phyloP scores from a whole-genome alignment of 2,888 invertebrate genomes.

The Latheticus oryzae region DNA sequence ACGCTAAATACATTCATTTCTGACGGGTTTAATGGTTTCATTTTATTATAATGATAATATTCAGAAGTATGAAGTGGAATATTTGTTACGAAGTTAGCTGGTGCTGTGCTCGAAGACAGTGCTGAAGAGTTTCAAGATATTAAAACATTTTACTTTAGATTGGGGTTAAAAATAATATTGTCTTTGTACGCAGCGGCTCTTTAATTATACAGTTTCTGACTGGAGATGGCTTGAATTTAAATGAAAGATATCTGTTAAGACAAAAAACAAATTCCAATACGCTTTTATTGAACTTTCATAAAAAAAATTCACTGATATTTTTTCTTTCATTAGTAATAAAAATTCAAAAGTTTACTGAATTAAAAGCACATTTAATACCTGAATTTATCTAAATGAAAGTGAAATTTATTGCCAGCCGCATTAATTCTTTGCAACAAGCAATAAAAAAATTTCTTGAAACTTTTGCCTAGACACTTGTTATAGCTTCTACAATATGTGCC shows the following conservation, averaged over 20 bases:
- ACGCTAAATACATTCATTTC: background rate
- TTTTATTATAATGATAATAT: conserved; percentile 22
- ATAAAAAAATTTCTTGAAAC: conserved; percentile 8
- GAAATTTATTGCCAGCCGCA: too few species aligned
- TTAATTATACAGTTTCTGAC: conserved; percentile 2
- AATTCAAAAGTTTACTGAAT: too few species aligned
- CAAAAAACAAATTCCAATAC: too few species aligned
- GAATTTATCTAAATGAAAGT: too few species aligned
- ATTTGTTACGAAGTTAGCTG: conserved; percentile 17
- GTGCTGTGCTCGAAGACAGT: conserved; percentile 6
- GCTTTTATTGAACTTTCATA: too few species aligned
- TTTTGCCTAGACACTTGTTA: conserved; percentile 8
- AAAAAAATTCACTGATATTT: too few species aligned
- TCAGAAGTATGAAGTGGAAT: conserved; percentile 9
- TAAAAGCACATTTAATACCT: too few species aligned
- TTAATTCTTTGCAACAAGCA: conserved; percentile 9
- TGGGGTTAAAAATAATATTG: conserved; percentile 1
- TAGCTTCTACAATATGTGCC: conserved; percentile 9
- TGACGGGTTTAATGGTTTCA: conserved; percentile 3
- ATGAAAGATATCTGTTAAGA: too few species aligned
- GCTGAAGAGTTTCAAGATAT: conserved; percentile 15
- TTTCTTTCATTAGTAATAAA: too few species aligned
- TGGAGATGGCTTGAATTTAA: too few species aligned
- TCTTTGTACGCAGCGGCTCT: background rate
- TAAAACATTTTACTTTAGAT: conserved; percentile 1